Evolutionary conservation across 2,797 vertebrate genomes (phyloP).

Genomic region (Chelon auratus): DNA sequence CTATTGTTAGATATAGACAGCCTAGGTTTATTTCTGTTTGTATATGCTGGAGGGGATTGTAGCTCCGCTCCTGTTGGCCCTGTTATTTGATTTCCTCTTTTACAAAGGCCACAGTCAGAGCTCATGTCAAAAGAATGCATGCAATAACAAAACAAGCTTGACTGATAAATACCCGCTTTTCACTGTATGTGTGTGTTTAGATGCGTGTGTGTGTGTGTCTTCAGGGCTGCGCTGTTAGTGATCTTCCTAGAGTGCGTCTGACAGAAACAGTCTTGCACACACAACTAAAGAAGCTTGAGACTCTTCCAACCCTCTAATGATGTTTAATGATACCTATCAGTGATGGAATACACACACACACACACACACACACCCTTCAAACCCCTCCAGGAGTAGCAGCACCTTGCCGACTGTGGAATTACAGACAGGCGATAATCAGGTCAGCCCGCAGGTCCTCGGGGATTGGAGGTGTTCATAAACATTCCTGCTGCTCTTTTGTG

Average conservation of each 20-base stretch:
- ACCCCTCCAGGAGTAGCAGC: slow-evolving; percentile 77
- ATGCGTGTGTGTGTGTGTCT: slow-evolving; percentile 54
- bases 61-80: slow-evolving; percentile 78
- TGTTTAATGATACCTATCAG: slow-evolving; percentile 83
- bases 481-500: slow-evolving; percentile 84
- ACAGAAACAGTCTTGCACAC: slow-evolving; percentile 69
- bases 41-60: slow-evolving; percentile 80
- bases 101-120: slow-evolving; percentile 82
- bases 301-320: slow-evolving; percentile 79
- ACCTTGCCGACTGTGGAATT: slow-evolving; percentile 86
- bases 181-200: slow-evolving; percentile 56
- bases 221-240: slow-evolving; percentile 76
- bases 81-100: slow-evolving; percentile 84
- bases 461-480: slow-evolving; percentile 87
- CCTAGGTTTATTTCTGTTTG: slow-evolving; percentile 80
- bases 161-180: slow-evolving; percentile 78
- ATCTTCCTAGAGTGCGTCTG: slow-evolving; percentile 81
- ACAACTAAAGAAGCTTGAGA: slow-evolving; percentile 70
- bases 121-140: slow-evolving; percentile 83
- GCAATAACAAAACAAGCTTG: slow-evolving; percentile 80
- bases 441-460: slow-evolving; percentile 82
- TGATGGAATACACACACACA: slow-evolving; percentile 65
- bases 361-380: slow-evolving; percentile 49
- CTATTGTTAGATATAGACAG: slow-evolving; percentile 81
- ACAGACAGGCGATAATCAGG: slow-evolving; percentile 87